These are phyloP conservation scores for Porites evermanni DNA, from an alignment of 92 coral and sea anemone species.

Conservation along the genomic window DNA sequence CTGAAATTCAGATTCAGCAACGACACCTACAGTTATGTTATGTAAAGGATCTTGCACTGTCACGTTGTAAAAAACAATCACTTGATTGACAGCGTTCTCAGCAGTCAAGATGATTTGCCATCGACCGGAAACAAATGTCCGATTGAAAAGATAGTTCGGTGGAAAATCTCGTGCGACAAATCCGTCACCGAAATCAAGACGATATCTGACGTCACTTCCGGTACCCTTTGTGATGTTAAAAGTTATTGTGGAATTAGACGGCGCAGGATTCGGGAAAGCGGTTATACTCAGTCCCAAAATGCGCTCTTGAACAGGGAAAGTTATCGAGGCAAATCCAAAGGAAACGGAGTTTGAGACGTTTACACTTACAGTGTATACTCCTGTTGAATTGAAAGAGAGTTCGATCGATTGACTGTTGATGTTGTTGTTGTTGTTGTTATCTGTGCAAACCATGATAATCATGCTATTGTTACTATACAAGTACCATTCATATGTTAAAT, in stretches of 20 bases:
- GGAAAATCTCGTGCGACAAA: conserved; percentile 53
- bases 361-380: conserved; percentile 65
- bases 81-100: conserved; percentile 66
- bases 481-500: conserved; percentile 81
- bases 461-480: conserved; percentile 42
- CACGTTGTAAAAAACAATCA: conserved; percentile 77
- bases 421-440: neutral
- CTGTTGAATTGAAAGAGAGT: conserved; percentile 66
- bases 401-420: conserved; percentile 6
- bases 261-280: conserved; percentile 88
- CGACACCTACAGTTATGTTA: conserved; percentile 52
- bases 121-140: conserved; percentile 72
- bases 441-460: conserved; percentile 49
- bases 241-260: conserved; percentile 71
- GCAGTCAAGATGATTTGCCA: conserved; percentile 81
- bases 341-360: conserved; percentile 87
- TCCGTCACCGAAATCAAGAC: conserved; percentile 85
- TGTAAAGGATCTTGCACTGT: conserved; percentile 78
- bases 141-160: conserved; percentile 59
- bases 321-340: conserved; percentile 33
- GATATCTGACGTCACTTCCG: conserved; percentile 77
- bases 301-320: conserved; percentile 76
- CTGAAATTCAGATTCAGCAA: conserved; percentile 28
- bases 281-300: conserved; percentile 69
- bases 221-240: conserved; percentile 78